Evolutionary conservation across 1,140 invertebrate genomes (phyloP).

Genomic region (Octopus sinensis): DNA sequence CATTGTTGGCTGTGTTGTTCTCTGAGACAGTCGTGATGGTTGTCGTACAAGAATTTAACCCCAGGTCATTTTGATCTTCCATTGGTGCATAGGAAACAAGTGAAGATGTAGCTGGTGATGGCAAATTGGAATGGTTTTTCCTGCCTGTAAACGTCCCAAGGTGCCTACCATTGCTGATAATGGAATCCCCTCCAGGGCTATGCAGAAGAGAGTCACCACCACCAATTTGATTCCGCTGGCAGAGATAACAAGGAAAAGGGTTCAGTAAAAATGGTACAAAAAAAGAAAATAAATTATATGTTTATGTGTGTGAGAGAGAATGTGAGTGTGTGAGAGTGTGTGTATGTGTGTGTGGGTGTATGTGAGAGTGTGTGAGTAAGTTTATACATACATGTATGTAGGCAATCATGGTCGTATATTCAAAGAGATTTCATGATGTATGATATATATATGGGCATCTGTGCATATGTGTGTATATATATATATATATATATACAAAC

Average conservation of each 20-base stretch:
- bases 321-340: not conserved
- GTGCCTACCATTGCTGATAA: not conserved
- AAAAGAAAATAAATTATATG: no score
- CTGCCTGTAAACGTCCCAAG: not conserved
- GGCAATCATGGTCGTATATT: not conserved
- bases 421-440: not conserved
- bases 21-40: no score
- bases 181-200: not conserved
- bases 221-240: constrained; percentile 7
- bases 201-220: not conserved
- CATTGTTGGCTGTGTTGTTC: not conserved
- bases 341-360: not conserved
- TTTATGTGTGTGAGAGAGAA: no score
- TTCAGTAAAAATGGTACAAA: not conserved
- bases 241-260: not conserved
- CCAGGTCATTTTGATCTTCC: not conserved
- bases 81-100: not conserved
- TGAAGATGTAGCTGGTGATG: not conserved
- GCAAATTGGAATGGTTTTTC: not conserved
- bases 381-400: not conserved
- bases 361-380: not conserved
- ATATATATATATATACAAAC: not conserved
- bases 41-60: no score
- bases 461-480: not conserved
- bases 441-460: not conserved